These are phyloP conservation scores for Pentalonia nigronervosa DNA, from an alignment of 1,140 invertebrate genomes.

Conservation along the genomic window DNA sequence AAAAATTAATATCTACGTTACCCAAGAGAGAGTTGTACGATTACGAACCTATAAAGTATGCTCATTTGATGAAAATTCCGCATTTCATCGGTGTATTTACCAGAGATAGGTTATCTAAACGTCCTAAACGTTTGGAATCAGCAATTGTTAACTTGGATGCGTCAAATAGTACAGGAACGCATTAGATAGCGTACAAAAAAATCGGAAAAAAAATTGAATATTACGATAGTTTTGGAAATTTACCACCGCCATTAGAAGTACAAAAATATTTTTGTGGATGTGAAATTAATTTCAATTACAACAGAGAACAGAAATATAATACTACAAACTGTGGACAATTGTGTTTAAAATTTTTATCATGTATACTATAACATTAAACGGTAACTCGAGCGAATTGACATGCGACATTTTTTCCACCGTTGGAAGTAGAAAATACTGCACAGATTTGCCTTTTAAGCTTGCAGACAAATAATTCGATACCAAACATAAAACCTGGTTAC, in stretches of 20 bases:
- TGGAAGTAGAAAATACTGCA: too few species aligned
- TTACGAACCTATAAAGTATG: not conserved
- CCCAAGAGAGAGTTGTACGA: not conserved
- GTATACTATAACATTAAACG: too few species aligned
- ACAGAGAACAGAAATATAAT: too few species aligned
- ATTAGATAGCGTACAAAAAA: constrained; percentile 61
- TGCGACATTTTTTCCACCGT: constrained; percentile 59
- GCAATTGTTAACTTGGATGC: constrained; percentile 63
- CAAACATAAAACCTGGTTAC: too few species aligned
- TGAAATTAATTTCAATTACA: too few species aligned
- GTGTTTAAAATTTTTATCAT: too few species aligned
- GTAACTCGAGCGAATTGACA: constrained; percentile 60
- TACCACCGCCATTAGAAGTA: constrained; percentile 61
- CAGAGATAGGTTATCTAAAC: constrained; percentile 39
- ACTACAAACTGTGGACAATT: too few species aligned
- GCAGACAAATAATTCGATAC: too few species aligned
- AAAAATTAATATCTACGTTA: not conserved
- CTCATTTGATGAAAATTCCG: not conserved
- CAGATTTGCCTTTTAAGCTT: too few species aligned
- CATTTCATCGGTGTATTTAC: constrained; percentile 60
- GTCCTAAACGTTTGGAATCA: constrained; percentile 60
- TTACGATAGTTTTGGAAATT: constrained; percentile 63
- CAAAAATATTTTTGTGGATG: constrained; percentile 61
- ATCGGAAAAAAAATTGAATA: constrained; percentile 61
- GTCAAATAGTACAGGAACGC: constrained; percentile 44